Evolutionary conservation across 2,797 vertebrate genomes (phyloP).

Genomic region (Glossophaga mutica): DNA sequence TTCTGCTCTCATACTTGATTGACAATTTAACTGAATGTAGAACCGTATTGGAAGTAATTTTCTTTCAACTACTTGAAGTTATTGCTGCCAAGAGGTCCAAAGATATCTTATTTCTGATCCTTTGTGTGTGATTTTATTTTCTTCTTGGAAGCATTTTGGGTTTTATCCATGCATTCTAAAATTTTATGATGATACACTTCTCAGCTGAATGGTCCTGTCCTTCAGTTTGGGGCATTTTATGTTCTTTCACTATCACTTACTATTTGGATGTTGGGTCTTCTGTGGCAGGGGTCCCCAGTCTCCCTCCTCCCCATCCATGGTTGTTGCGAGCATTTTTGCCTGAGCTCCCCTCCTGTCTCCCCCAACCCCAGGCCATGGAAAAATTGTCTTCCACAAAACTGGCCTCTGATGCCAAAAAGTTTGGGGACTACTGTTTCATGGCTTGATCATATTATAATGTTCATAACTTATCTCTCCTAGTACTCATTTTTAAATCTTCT

Average conservation of each 20-base stretch:
- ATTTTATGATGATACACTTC: not conserved
- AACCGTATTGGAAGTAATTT: not conserved
- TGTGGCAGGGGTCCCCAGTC: not conserved
- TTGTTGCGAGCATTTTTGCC: too few species aligned
- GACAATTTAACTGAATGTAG: not conserved
- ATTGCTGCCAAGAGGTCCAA: not conserved
- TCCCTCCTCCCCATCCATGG: too few species aligned
- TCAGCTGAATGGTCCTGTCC: not conserved
- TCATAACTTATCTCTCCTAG: not conserved
- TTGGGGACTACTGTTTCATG: too few species aligned
- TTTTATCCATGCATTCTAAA: not conserved
- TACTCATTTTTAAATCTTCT: not conserved
- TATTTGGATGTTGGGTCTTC: not conserved
- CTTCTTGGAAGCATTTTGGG: not conserved
- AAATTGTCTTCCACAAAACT: too few species aligned
- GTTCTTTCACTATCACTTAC: not conserved
- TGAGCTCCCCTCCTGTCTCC: too few species aligned
- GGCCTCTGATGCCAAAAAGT: too few species aligned
- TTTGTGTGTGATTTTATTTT: not conserved
- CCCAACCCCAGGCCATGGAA: too few species aligned
- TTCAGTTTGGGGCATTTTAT: constrained; percentile 16
- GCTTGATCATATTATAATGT: not conserved
- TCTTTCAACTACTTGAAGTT: not conserved
- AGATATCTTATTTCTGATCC: not conserved
- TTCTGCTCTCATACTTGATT: not conserved